Percentiles rank a stretch among this genome's conserved stretches.
These are phyloP conservation scores for Propithecus perrieri DNA, from an alignment of 2,797 vertebrate species.

Conservation along the genomic window DNA sequence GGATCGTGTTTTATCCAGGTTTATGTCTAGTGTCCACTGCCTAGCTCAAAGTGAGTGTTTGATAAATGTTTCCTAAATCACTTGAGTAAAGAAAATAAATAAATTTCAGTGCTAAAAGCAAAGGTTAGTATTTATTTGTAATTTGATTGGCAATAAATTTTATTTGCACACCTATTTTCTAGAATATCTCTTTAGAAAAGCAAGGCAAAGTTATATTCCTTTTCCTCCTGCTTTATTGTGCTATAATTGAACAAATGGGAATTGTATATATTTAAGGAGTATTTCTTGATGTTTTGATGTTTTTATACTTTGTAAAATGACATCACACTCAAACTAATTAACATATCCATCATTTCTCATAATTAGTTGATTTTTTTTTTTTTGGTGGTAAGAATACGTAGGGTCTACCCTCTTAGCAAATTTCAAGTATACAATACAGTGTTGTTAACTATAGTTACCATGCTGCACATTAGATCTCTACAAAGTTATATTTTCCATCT, in stretches of 20 bases:
- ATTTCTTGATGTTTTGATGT: not conserved
- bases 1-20: not conserved
- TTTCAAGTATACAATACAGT: not conserved
- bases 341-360: not conserved
- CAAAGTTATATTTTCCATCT: not conserved
- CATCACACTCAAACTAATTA: not conserved
- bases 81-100: slow-evolving; percentile 36
- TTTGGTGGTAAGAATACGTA: not conserved
- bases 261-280: not conserved
- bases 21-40: not conserved
- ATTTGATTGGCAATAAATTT: not conserved
- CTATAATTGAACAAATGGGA: not conserved
- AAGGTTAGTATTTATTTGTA: not conserved
- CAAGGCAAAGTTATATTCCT: not conserved
- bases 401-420: not conserved
- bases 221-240: not conserved
- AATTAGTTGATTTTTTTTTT: not conserved
- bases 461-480: not conserved
- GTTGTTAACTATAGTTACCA: not conserved
- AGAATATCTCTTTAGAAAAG: not conserved
- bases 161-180: slow-evolving; percentile 13
- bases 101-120: not conserved
- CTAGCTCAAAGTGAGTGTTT: not conserved
- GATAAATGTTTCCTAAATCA: not conserved
- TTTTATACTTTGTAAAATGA: not conserved